Conservation (phyloP, 2,888 invertebrate genomes). For the Hymenopus coronatus region DNA sequence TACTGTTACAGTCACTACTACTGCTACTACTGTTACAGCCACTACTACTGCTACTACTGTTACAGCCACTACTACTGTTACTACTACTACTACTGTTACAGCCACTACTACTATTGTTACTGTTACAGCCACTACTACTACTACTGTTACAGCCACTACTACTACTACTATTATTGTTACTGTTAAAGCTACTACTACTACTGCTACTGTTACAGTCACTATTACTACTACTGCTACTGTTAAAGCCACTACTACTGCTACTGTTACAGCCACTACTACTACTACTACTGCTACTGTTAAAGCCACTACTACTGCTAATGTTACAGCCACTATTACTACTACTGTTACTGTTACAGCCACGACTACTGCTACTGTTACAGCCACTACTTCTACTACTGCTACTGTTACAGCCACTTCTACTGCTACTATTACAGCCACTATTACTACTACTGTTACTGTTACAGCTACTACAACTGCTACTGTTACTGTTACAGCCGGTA, state of each 20-base stretch:
- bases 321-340: no score
- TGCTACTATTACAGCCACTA: conserved; percentile 8
- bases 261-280: no score
- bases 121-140: conserved; percentile 4
- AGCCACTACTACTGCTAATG: no score
- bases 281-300: no score
- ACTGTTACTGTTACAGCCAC: no score
- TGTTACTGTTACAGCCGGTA: conserved; percentile 9
- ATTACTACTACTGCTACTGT: conserved; percentile 17
- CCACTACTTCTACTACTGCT: background rate
- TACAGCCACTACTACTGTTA: conserved; percentile 10
- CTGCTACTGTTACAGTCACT: conserved; percentile 20
- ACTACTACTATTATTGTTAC: conserved; percentile 15
- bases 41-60: conserved; percentile 6
- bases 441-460: conserved; percentile 6
- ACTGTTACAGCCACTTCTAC: conserved; percentile 10
- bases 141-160: conserved; percentile 18
- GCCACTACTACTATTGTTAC: background rate
- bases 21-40: conserved; percentile 15
- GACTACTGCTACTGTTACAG: conserved; percentile 11
- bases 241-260: no score
- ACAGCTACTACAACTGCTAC: no score
- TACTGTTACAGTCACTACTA: conserved; percentile 12
- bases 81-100: conserved; percentile 15
- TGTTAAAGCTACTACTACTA: conserved; percentile 17